Base-by-base conservation (phyloP, 2,797 vertebrate genomes). In the Enoplosus armatus region DNA sequence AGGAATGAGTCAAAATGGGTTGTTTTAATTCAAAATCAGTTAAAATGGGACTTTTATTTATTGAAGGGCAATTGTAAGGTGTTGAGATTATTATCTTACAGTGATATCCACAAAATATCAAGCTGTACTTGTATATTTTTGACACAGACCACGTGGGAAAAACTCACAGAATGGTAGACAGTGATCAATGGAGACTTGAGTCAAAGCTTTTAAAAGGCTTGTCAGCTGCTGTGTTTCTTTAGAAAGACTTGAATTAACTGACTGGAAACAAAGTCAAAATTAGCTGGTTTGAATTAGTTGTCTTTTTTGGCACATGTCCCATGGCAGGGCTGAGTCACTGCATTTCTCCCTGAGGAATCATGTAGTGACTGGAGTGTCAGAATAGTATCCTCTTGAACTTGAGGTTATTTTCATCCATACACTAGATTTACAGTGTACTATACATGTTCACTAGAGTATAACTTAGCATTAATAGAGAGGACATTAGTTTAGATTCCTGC, bases 181-280 rank as follows among this genome's bases (percentile, higher is more conserved):
- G 45, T 65, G 37, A 61, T 43, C 8, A 77, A 26, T 50, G 31
- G 33, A 84, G 65, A 76, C 75, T 16, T 79, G 63, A 79, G 83
- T 85, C 76, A 79, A 71, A 53, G 63, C 43, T 84, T 80, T 87
- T 80, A 75, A 82, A 85, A 83, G 67, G n/a, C 31, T 33, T 37
- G 56, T 91, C 85, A 88, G 82, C 76, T 83, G 75, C 47, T 84
- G n/a, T 56, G 15, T 75, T 60, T 60, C 55, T 66, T 51, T 56
- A 62, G 35, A 82, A 70, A 66, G 10, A 63, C 53, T 62, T 69
- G 16, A 75, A 55, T 31, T 53, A 72, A 80, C 39, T 53, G 73
- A 51, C 69, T 90, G 86, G 87, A 90, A 90, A 90, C 67, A 75
- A 65, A 82, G 55, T 83, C 72, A 84, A 72, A 90, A 85, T 89